Evolutionary conservation across 1,140 invertebrate species (phyloP), one percentile per base, ranked within the genome.

Genomic region (Achatina immaculata): DNA sequence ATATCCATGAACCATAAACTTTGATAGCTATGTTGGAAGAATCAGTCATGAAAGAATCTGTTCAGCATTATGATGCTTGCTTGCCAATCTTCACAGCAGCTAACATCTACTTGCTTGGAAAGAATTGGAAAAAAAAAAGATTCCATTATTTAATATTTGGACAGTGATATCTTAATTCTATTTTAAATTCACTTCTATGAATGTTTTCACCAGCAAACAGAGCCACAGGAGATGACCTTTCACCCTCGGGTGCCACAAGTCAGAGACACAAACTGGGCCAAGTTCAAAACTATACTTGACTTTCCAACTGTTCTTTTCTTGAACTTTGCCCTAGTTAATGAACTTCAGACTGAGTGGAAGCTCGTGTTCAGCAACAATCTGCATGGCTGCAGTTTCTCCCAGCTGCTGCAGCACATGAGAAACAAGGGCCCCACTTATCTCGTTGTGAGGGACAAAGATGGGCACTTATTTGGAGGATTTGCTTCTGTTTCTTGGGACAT

Each of bases 401-500:
- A 89, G 76, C 73, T 92, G 38, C 74, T 89, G 1, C 81, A 85
- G 55, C 76, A 83, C 38, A 86, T 91, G 40, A 74, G 83, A 19
- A 84, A 86, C 45, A 66, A 84, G 42, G 90, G 91, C n/a, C 90
- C 90, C 34, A 87, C 83, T 36, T 66, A 91, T 11, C 40, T 92
- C 24, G 76, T 91, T 34, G 76, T 92, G 0, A 82, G 95, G 88
- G 96, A 97, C 86, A 94, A 93, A 69, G 93, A 94, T 85, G 95
- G 95, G n/a, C 93, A 96, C 87, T 94, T 96, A 6, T 98, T 98
- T 92, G 97, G 96, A 19, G 96, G 95, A 48, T 97, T 95, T 92
- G 95, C 96, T 0, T 93, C 95, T 0, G 92, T 93, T 45, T 94
- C 93, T 80, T 97, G 96, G 96, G 87, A 92, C 1, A 83, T 95